Base-by-base conservation (phyloP, 2,797 vertebrate genomes). In the Knipowitschia caucasica region DNA sequence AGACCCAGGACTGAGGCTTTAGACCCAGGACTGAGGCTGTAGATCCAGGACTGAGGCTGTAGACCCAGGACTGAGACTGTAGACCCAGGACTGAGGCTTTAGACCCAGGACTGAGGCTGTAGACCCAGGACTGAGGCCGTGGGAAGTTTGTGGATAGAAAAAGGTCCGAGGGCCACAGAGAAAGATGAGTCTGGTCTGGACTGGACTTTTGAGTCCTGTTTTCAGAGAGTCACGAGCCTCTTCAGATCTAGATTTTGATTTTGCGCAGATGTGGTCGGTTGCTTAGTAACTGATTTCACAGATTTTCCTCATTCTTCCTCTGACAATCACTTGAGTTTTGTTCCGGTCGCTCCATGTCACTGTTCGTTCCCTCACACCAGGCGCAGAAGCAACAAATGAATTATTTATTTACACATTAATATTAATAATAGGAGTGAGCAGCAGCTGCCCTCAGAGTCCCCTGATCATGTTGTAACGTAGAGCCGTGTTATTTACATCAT, bases 221-320 rank as follows among this genome's bases (percentile, higher is more conserved):
- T n/a, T n/a, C n/a, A n/a, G n/a, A n/a, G n/a, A n/a, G n/a, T n/a
- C n/a, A n/a, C n/a, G n/a, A n/a, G n/a, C n/a, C n/a, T n/a, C 21
- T 25, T 42, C 4, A 14, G 10, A 88, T n/a, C 79, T 75, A 88
- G 81, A 78, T 82, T 67, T 82, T 78, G 78, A 86, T 87, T 85
- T 86, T 80, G 68, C 88, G 82, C 87, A 87, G 86, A 89, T 90
- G 88, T 89, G 90, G 76, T 89, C 86, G 87, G 89, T 90, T 92
- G 88, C 90, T 80, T 88, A 89, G 90, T 88, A 90, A 92, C 90
- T 75, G 86, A 86, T 88, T 87, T 81, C 73, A 75, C 59, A n/a
- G n/a, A n/a, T n/a, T 81, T 69, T 70, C 62, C 59, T 55, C 24
- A 31, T 77, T 72, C 70, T 62, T 56, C 51, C 67, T 65, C 79